Base-by-base conservation (phyloP, 2,888 invertebrate species). In the Acleris holmiana region DNA sequence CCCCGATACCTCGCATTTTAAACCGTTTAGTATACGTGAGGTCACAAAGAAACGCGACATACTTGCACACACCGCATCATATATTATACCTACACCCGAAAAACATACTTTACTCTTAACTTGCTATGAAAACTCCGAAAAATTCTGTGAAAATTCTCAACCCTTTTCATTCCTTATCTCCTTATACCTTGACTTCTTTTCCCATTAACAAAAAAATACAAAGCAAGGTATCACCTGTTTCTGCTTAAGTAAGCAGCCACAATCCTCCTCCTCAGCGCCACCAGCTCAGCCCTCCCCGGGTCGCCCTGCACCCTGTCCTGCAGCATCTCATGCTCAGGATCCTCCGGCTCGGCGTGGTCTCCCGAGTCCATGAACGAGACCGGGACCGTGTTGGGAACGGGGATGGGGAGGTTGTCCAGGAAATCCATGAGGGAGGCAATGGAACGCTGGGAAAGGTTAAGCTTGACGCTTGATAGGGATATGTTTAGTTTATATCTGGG, bases 401-500 rank as follows among this genome's bases (percentile, higher is more conserved):
- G 93, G 0, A 89, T 68, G 0, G 93, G 93, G 0, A 93, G 73
- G 67, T 90, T 92, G 72, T 93, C 93, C 47, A 76, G 73, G 80
- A 96, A 97, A 71, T 95, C 95, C 66, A 95, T 86, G 3, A 97
- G 86, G 35, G 94, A 84, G 23, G 94, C 93, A 35, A 96, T 92
- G 79, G 95, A 94, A 56, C 95, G 93, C 78, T 97, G 96, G 0
- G 96, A 96, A 41, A 97, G 85, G 83, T 96, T 96, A 41, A 97
- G 82, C 74, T 96, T 96, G 48, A 97, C 77, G 68, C 94, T 95
- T 21, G 95, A 95, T 23, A 97, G 86, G 0, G 95, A 94, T 47
- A 96, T 93, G 78, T 96, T 96, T 55, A 97, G 91, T 87, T 97
- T 97, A 77, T 96, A 95, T 81, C 96, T 96, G 85, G 94, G 77